A percentile compares a stretch with the other conserved stretches of the same genome.
Evolutionary conservation across 2,888 invertebrate genomes (phyloP).

Genomic region (Teinopalpus imperialis): DNA sequence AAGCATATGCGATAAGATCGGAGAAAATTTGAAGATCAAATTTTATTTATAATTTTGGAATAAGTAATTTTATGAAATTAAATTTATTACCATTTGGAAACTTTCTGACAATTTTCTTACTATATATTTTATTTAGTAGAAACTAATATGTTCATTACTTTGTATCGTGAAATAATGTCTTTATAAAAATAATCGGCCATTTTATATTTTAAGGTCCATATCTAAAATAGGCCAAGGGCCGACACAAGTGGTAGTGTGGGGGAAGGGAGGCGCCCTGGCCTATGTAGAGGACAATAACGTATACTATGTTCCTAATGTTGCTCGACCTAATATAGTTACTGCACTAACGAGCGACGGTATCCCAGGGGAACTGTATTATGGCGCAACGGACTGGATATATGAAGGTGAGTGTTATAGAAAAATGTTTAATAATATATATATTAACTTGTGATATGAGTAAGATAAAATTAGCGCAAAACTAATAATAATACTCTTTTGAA

Average conservation of each 20-base stretch:
- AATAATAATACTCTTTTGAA: too few relatives aligned
- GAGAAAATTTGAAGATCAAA: too few relatives aligned
- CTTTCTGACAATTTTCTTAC: too few relatives aligned
- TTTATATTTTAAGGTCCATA: conserved; percentile 50
- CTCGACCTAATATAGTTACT: conserved; percentile 48
- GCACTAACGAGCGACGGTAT: conserved; percentile 84
- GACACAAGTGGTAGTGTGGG: conserved; percentile 84
- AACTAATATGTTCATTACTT: too few relatives aligned
- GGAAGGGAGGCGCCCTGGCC: conserved; percentile 59
- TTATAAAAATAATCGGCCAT: too few relatives aligned
- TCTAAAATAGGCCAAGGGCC: conserved; percentile 73
- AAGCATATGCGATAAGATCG: too few relatives aligned
- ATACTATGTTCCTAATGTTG: conserved; percentile 76
- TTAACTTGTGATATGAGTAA: not conserved
- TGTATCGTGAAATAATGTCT: too few relatives aligned
- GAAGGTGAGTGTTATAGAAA: conserved; percentile 86
- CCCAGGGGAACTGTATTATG: conserved; percentile 87
- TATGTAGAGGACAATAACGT: conserved; percentile 88
- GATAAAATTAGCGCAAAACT: too few relatives aligned
- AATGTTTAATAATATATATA: not conserved
- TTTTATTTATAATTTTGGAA: too few relatives aligned
- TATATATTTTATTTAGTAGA: too few relatives aligned
- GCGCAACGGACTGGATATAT: conserved; percentile 96
- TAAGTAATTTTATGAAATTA: too few relatives aligned
- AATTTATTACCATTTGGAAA: too few relatives aligned